These are phyloP conservation scores for Tragelaphus strepsiceros DNA, from an alignment of 2,113 vertebrate species.

Conservation along the genomic window DNA sequence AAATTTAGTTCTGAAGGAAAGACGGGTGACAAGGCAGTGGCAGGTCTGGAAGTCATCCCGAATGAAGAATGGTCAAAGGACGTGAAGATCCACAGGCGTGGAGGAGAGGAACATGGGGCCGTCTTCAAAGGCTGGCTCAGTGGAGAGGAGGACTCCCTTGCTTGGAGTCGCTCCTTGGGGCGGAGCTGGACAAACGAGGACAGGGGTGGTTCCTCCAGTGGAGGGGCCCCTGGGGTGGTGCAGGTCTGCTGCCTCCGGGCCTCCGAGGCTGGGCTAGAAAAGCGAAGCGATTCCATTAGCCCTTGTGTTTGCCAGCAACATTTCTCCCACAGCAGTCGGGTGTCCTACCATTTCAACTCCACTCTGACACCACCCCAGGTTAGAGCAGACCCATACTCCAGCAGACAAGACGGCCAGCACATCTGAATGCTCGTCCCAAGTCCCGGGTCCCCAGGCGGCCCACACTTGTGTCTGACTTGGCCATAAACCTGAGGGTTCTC, in stretches of 20 bases:
- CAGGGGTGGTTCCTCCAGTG: fast-evolving
- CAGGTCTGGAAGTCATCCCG: neutral
- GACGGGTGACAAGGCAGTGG: neutral
- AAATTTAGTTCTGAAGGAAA: neutral
- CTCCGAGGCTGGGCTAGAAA: neutral
- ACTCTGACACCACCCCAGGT: neutral
- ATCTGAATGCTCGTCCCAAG: neutral
- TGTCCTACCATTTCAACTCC: neutral
- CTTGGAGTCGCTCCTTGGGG: neutral
- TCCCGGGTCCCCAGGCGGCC: neutral
- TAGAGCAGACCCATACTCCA: neutral
- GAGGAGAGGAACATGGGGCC: neutral
- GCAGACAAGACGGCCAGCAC: neutral
- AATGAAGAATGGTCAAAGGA: neutral
- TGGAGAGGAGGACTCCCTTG: neutral
- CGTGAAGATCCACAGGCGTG: fast-evolving
- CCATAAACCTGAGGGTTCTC: neutral
- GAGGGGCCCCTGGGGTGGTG: neutral
- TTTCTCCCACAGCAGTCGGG: neutral
- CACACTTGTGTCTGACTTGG: neutral
- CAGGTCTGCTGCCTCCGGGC: neutral
- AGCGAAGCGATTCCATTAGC: neutral
- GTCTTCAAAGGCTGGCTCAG: neutral
- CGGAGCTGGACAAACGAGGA: neutral
- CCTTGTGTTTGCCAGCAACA: neutral